Conservation (phyloP, 2,888 invertebrate genomes). For the Ditula angustiorana region DNA sequence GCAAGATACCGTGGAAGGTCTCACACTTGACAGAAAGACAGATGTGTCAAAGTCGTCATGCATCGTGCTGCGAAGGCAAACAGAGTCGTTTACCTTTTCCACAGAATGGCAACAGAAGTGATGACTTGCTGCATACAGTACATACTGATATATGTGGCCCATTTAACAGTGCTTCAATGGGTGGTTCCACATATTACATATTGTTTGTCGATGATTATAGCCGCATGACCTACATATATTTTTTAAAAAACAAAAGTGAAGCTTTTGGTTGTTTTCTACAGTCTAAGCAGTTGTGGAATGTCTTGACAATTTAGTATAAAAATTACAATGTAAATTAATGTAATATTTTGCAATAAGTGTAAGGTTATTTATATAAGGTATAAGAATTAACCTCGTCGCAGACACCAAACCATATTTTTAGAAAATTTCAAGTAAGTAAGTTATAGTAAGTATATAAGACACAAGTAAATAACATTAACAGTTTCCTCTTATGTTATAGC, state of each 20-base stretch:
- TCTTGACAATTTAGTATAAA: too few species aligned
- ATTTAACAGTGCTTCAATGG: slow-evolving; percentile 38
- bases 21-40: slow-evolving; percentile 42
- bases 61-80: slow-evolving; percentile 45
- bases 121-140: slow-evolving; percentile 38
- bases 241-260: slow-evolving; percentile 20
- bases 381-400: too few species aligned
- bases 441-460: too few species aligned
- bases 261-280: slow-evolving; percentile 33
- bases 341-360: too few species aligned
- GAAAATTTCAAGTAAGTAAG: too few species aligned
- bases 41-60: slow-evolving; percentile 44
- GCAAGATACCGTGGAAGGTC: slow-evolving; percentile 46
- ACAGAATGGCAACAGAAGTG: slow-evolving; percentile 39
- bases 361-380: too few species aligned
- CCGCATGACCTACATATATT: slow-evolving; percentile 41
- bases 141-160: slow-evolving; percentile 39
- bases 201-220: slow-evolving; percentile 46
- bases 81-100: slow-evolving; percentile 42
- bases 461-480: too few species aligned
- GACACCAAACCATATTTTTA: too few species aligned
- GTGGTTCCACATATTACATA: slow-evolving; percentile 43
- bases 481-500: too few species aligned
- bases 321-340: too few species aligned
- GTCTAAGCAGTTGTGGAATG: too few species aligned